Base-by-base conservation (phyloP, 2,888 invertebrate species). In the Plebejus anna region DNA sequence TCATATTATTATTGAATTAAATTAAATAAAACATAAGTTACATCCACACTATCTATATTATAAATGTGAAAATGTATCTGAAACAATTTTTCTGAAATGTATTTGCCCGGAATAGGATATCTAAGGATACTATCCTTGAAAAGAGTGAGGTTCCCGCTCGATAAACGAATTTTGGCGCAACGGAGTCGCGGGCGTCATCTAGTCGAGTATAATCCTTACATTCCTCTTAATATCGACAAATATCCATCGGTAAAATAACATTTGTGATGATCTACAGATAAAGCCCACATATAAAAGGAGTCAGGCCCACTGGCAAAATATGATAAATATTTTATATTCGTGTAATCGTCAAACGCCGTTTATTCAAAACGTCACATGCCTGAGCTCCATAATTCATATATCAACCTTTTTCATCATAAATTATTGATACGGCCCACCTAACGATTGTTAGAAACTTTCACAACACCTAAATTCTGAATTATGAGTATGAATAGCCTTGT, bases 301-400 rank as follows among this genome's bases (percentile, higher is more conserved):
- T 28, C 42, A n/a, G 9, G 9, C 47, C 71, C 28, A 42, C 47
- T 72, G 72, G 9, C n/a, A 32, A 28, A 73, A 66, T 32, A 11
- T 36, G 28, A 55, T 73, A 32, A 55, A 73, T 73, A 73, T 73
- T 73, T 32, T 32, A 55, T 28, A 73, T 11, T 13, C 47, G 47
- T 55, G 55, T 73, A 16, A 73, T 51, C 72, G 51, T 28, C 28
- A 22, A 72, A 72, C 42, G 28, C 16, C 47, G 11, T 72, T 72
- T 72, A 72, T 72, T 72, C 28, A 28, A 28, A 51, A 72, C 13
- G 47, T 72, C 72, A 72, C 11, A 22, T 32, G 73, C 73, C 51
- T 16, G 73, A 73, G 28, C 51, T 73, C 51, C 47, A 73, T 73
- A n/a, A 73, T 51, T 73, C 73, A 73, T 73, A 73, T 55, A 73